Evolutionary conservation across 1,140 invertebrate species (phyloP), one percentile per base, ranked within the genome.

Genomic region (Cyclargus thomasi): DNA sequence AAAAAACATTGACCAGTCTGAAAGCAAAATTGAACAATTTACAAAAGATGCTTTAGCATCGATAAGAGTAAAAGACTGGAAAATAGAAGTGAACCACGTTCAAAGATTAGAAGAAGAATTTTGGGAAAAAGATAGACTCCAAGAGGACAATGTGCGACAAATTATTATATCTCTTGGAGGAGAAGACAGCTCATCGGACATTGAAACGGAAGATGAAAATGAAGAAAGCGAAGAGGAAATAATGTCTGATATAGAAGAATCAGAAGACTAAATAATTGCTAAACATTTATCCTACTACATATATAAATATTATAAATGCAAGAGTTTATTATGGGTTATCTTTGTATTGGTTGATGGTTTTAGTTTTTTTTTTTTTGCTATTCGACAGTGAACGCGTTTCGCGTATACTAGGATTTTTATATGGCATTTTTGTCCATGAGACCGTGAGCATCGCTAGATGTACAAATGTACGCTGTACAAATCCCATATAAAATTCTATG

Each of bases 201-300:
- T 4, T 11, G 55, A 59, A 59, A n/a, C 0, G 7, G 55, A 59
- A 17, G n/a, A n/a, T 11, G 55, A 59, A 59, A 59, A n/a, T 59
- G 55, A 59, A 1, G 55, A 59, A 11, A 59, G 55, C 55, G 55
- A 59, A 3, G n/a, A 59, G 3, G 16, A 17, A 14, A 57, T 4
- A 3, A 59, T 22, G 55, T 59, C 55, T 59, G 55, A 17, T 17
- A n/a, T 59, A 59, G 55, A 59, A 59, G 55, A 59, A 11, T 22
- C n/a, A n/a, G n/a, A n/a, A n/a, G n/a, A n/a, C n/a, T n/a, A n/a
- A n/a, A n/a, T n/a, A n/a, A n/a, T n/a, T n/a, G n/a, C n/a, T n/a
- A n/a, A n/a, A n/a, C n/a, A n/a, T n/a, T n/a, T n/a, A n/a, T n/a
- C n/a, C n/a, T n/a, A n/a, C n/a, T n/a, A n/a, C n/a, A n/a, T n/a